Percentiles rank a stretch among this genome's conserved stretches.
Evolutionary conservation across 1,140 invertebrate genomes (phyloP).

Genomic region (Anastrepha obliqua): DNA sequence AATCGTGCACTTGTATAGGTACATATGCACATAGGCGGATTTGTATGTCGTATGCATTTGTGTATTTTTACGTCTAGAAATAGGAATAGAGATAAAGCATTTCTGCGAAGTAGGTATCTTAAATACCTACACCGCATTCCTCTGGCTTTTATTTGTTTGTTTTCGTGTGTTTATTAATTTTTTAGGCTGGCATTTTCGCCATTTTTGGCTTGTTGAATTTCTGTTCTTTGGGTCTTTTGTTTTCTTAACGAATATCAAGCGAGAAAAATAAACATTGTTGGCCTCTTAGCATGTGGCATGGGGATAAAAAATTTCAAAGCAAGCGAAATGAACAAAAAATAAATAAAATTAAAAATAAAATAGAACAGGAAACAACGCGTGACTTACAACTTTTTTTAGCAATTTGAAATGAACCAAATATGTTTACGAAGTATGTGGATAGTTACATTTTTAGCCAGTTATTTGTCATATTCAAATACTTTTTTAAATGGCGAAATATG

Average conservation of each 20-base stretch:
- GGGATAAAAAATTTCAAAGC: neutral
- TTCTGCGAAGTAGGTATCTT: neutral
- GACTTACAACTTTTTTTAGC: neutral
- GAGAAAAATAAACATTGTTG: neutral
- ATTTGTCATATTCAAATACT: too few species aligned
- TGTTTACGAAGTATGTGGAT: too few species aligned
- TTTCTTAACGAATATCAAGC: neutral
- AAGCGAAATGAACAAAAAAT: neutral
- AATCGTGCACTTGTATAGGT: too few species aligned
- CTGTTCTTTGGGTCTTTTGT: neutral
- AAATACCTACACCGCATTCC: constrained; percentile 20
- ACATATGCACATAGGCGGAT: neutral
- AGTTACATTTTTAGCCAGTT: too few species aligned
- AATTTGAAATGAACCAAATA: neutral
- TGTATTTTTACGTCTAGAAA: constrained; percentile 16
- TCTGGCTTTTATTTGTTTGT: neutral
- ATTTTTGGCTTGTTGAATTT: neutral
- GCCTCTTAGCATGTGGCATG: neutral
- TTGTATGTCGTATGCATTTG: neutral
- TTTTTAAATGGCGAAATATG: too few species aligned
- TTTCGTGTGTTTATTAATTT: neutral
- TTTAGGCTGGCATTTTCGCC: neutral
- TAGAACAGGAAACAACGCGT: neutral
- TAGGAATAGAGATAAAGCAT: constrained; percentile 17
- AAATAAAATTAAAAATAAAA: neutral